phyloP scores from a whole-genome alignment of 2,888 invertebrate species.

The Zaprionus lineosus region DNA sequence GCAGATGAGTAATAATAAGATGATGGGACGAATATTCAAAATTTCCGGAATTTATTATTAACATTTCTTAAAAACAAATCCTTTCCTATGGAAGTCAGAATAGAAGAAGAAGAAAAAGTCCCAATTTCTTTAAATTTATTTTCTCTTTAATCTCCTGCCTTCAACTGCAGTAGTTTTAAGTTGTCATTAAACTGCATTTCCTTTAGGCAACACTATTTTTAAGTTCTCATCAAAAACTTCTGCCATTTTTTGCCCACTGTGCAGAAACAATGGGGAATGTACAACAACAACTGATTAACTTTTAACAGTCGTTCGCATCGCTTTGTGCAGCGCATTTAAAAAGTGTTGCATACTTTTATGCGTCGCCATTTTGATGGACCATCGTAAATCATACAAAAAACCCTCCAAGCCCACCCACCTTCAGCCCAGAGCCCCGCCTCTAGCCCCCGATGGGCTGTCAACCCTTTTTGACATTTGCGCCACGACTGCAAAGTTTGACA shows the following conservation, averaged over 20 bases:
- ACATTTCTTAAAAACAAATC: no score
- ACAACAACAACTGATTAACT: constrained; percentile 70
- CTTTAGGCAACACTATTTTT: no score
- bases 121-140: no score
- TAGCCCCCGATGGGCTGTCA: constrained; percentile 37
- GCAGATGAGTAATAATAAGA: no score
- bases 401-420: constrained; percentile 7
- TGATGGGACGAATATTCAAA: no score
- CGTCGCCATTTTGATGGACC: constrained; percentile 62
- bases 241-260: background rate
- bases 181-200: no score
- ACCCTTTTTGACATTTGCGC: constrained; percentile 65
- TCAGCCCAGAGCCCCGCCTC: background rate
- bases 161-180: no score
- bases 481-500: constrained; percentile 69
- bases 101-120: no score
- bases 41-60: no score
- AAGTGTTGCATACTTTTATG: constrained; percentile 62
- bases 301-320: constrained; percentile 59
- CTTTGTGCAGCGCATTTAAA: constrained; percentile 68
- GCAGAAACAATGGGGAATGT: constrained; percentile 5
- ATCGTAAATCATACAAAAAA: constrained; percentile 63
- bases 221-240: no score
- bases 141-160: no score
- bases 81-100: no score